Base-by-base conservation (phyloP, 2,113 vertebrate species). In the Centropus unirufus region DNA sequence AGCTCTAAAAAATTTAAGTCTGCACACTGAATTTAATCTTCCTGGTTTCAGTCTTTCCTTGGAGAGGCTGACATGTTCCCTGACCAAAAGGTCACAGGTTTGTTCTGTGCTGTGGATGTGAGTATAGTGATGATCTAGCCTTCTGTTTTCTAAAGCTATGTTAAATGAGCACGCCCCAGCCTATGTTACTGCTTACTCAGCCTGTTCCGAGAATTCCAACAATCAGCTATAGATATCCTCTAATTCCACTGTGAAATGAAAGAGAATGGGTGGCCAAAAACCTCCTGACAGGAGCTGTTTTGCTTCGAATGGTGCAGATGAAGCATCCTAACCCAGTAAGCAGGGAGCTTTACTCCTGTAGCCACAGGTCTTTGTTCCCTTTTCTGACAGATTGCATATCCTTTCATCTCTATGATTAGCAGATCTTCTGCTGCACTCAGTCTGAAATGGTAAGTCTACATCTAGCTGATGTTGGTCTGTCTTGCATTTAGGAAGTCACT, bases 391-490 rank as follows among this genome's bases (percentile, higher is more conserved):
- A 63, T 75, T 79, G 82, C 59, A 40, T 42, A 80, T 84, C 72
- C 78, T 85, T 97, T 97, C 75, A 95, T 93, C 82, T 49, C 76
- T 1, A 15, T 90, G 86, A 94, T 97, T 95, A 96, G 69, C 3
- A 59, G 75, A 72, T 47, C 34, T 44, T 2, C 72, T 77, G 58
- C 92, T 64, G 47, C 12, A n/a, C 39, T 90, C 92, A 86, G 26
- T 86, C 70, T 72, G 93, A 93, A 96, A 93, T 70, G 54, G 40
- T 80, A 86, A 46, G 67, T 79, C 42, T 82, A 24, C 1, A 6
- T 92, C 76, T 86, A 30, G 87, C 63, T 85, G 87, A 77, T 83
- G 59, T 24, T 51, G 54, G 77, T 59, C 49, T 93, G 86, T 61
- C 55, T 42, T 89, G 73, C 24, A n/a, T 91, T 69, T 57, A 79